phyloP scores from a whole-genome alignment of 1,140 invertebrate species.

The Diorhabda carinulata region DNA sequence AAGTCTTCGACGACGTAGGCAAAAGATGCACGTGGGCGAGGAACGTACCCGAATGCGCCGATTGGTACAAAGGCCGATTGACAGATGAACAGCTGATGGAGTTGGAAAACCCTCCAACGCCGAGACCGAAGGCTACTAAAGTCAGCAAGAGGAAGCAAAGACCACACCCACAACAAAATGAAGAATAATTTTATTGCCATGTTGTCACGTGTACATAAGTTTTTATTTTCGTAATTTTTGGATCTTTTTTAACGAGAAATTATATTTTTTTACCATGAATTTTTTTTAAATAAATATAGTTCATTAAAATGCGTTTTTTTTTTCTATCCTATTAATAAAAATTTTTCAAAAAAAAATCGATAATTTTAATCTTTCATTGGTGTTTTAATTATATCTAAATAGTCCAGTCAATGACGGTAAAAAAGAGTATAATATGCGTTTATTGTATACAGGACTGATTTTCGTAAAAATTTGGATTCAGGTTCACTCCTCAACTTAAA shows the following conservation, averaged over 20 bases:
- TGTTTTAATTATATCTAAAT: too few species aligned
- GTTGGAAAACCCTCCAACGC: conserved; percentile 68
- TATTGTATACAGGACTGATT: too few species aligned
- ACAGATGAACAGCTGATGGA: conserved; percentile 75
- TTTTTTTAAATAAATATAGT: not conserved
- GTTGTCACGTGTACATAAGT: not conserved
- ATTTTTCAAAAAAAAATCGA: too few species aligned
- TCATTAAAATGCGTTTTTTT: too few species aligned
- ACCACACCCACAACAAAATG: conserved; percentile 20
- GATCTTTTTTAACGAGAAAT: not conserved
- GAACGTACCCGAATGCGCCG: conserved; percentile 84
- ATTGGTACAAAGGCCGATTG: conserved; percentile 81
- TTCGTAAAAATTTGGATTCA: too few species aligned
- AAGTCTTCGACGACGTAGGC: conserved; percentile 81
- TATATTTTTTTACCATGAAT: not conserved
- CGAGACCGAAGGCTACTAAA: conserved; percentile 55
- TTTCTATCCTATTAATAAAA: too few species aligned
- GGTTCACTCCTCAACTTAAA: too few species aligned
- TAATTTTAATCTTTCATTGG: too few species aligned
- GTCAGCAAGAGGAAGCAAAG: conserved; percentile 55
- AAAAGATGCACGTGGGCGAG: conserved; percentile 84
- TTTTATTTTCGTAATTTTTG: not conserved
- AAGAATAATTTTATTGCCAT: not conserved
- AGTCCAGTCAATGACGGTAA: too few species aligned
- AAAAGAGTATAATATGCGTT: too few species aligned